phyloP scores from a whole-genome alignment of 2,888 invertebrate species.

The Ferrisia virgata region DNA sequence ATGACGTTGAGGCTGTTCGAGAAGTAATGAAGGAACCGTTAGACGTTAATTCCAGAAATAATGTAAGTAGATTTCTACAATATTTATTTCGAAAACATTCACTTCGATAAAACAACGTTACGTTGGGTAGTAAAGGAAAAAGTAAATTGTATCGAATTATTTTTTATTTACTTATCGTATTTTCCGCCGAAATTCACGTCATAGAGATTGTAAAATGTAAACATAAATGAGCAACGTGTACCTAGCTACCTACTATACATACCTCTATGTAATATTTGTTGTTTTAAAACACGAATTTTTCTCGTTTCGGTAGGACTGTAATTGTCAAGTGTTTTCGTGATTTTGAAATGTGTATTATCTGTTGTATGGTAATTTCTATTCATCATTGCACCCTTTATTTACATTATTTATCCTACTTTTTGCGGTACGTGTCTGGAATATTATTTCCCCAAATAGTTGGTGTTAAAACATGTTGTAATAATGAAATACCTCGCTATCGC shows the following conservation, averaged over 20 bases:
- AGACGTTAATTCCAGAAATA: conserved; percentile 70
- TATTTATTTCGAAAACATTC: background rate
- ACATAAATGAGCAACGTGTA: background rate
- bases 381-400: conserved; percentile 1
- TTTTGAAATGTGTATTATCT: background rate
- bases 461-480: background rate
- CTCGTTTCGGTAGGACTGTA: background rate
- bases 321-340: background rate
- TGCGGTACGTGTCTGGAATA: conserved; percentile 1
- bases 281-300: background rate
- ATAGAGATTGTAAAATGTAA: background rate
- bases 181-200: background rate
- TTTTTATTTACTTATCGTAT: conserved; percentile 6
- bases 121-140: background rate
- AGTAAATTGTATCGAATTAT: background rate
- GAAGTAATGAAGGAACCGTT: conserved; percentile 65
- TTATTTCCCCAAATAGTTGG: background rate
- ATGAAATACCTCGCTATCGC: background rate
- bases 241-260: too few species aligned
- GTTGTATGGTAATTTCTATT: background rate
- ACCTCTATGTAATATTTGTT: too few species aligned
- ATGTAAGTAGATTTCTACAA: conserved; percentile 57
- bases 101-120: background rate
- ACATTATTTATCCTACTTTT: background rate
- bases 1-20: conserved; percentile 65